A percentile compares a stretch with the other conserved stretches of the same genome.
phyloP scores from a whole-genome alignment of 2,888 invertebrate genomes.

The Drosophila conformis region DNA sequence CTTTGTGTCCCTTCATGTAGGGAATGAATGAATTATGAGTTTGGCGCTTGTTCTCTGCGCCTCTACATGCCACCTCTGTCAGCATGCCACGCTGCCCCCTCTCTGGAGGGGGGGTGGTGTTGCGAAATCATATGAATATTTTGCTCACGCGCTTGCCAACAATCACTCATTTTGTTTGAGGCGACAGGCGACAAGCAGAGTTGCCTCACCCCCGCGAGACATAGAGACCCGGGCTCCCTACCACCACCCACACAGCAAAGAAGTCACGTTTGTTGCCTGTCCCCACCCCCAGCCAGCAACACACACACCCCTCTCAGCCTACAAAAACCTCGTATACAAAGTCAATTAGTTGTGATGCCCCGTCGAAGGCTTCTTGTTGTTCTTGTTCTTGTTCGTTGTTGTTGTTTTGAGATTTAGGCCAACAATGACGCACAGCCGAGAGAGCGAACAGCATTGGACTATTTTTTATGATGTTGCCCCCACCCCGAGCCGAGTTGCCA shows the following conservation, averaged over 20 bases:
- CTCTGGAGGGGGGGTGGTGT: conserved; percentile 2
- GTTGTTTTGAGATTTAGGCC: conserved; percentile 66
- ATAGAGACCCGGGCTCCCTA: background rate
- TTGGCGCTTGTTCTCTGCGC: conserved; percentile 5
- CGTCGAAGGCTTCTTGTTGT: conserved; percentile 47
- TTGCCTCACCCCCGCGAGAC: conserved; percentile 13
- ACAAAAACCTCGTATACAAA: conserved; percentile 53
- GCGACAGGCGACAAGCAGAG: conserved; percentile 42
- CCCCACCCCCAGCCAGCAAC: background rate
- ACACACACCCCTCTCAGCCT: background rate
- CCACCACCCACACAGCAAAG: conserved; percentile 37
- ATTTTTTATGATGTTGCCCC: conserved; percentile 65
- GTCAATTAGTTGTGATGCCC: conserved; percentile 76
- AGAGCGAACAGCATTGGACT: conserved; percentile 55
- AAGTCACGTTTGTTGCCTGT: conserved; percentile 62
- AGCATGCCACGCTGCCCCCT: background rate
- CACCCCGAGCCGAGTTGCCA: conserved; percentile 22
- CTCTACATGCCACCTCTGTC: background rate
- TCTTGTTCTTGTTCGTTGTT: conserved; percentile 19
- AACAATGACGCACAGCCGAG: conserved; percentile 72
- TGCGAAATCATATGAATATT: conserved; percentile 71
- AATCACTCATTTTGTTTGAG: conserved; percentile 71
- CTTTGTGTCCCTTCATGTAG: background rate
- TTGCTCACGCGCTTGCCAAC: conserved; percentile 74
- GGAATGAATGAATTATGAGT: conserved; percentile 63